These are phyloP conservation scores for Agelaius phoeniceus DNA, from an alignment of 2,113 vertebrate genomes.

Conservation along the genomic window DNA sequence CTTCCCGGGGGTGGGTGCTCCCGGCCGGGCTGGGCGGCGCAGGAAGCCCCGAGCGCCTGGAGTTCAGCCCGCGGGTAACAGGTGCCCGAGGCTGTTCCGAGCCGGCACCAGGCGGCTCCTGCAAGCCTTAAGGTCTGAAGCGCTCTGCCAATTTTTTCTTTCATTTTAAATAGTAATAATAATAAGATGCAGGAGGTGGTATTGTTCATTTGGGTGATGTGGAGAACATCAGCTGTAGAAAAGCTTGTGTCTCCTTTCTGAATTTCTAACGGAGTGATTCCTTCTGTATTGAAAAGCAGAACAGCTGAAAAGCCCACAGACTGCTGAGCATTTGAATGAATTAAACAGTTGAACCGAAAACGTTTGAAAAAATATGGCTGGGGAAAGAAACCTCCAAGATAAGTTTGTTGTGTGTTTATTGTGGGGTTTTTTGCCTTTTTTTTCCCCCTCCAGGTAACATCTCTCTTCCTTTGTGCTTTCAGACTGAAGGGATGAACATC, in stretches of 20 bases:
- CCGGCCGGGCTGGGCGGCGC: neutral
- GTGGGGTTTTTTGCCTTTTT: fast-evolving
- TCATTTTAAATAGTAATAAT: neutral
- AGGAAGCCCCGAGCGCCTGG: neutral
- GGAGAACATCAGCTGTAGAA: neutral
- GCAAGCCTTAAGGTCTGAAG: neutral
- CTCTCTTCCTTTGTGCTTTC: neutral
- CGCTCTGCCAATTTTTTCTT: neutral
- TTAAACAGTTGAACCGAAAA: neutral
- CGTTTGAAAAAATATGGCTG: neutral
- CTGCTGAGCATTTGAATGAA: neutral
- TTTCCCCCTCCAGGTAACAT: fast-evolving
- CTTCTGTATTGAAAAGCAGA: neutral
- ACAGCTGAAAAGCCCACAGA: neutral
- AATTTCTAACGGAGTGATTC: neutral
- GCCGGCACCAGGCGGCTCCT: fast-evolving
- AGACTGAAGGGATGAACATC: neutral
- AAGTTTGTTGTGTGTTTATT: neutral
- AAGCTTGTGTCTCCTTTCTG: neutral
- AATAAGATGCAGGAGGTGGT: neutral
- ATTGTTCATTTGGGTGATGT: neutral
- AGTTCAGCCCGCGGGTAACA: neutral
- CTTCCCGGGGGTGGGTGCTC: neutral
- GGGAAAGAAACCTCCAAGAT: fast-evolving
- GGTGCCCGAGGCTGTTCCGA: neutral